Evolutionary conservation across 2,888 invertebrate species (phyloP).

Genomic region (Volucella inflata): DNA sequence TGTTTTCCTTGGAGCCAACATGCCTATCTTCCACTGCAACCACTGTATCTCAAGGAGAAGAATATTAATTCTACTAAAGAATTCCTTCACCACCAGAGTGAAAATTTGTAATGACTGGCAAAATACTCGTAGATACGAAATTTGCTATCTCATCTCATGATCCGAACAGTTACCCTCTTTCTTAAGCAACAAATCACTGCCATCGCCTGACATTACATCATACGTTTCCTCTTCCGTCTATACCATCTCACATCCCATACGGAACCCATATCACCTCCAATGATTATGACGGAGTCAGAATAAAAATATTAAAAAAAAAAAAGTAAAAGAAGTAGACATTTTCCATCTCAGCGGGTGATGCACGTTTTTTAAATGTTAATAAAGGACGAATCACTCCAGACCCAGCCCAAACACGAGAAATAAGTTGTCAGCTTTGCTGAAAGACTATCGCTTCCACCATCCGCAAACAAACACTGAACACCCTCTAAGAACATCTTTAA

Average conservation of each 20-base stretch:
- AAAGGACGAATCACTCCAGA: conserved; percentile 42
- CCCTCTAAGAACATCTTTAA: conserved; percentile 53
- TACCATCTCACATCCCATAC: conserved; percentile 30
- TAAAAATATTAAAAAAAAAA: background rate
- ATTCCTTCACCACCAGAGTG: too few relatives aligned
- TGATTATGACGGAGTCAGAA: conserved; percentile 12
- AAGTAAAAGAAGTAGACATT: conserved; percentile 21
- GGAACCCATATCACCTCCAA: conserved; percentile 18
- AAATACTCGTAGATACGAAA: too few relatives aligned
- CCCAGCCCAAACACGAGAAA: conserved; percentile 4
- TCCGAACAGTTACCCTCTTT: too few relatives aligned
- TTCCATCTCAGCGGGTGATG: conserved; percentile 23
- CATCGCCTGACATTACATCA: conserved; percentile 53
- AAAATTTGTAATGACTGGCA: too few relatives aligned
- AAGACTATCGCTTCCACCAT: conserved; percentile 55
- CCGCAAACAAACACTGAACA: conserved; percentile 42
- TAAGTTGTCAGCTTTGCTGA: conserved; percentile 54
- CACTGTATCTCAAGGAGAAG: too few relatives aligned
- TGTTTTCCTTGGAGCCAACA: too few relatives aligned
- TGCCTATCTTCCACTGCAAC: too few relatives aligned
- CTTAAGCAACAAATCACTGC: conserved; percentile 25
- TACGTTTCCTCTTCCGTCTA: conserved; percentile 31
- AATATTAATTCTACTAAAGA: too few relatives aligned
- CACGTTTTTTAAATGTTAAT: conserved; percentile 56
- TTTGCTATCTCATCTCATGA: too few relatives aligned